phyloP scores from a whole-genome alignment of 2,888 invertebrate genomes.

The Dexiosoma caninum region DNA sequence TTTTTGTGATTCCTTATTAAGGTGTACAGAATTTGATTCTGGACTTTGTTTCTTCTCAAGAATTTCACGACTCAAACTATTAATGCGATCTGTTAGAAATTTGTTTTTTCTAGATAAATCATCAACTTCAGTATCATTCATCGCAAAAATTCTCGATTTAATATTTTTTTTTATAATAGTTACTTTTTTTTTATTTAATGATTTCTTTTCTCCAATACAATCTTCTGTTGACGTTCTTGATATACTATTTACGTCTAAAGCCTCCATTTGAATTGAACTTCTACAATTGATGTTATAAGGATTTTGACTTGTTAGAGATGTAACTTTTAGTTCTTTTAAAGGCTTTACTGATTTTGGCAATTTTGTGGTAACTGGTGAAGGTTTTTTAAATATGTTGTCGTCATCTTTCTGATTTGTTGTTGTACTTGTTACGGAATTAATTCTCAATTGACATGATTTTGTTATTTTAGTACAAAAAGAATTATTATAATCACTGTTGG shows the following conservation, averaged over 20 bases:
- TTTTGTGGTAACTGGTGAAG: slow-evolving; percentile 29
- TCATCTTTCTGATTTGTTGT: slow-evolving; percentile 11
- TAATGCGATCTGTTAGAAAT: slow-evolving; percentile 32
- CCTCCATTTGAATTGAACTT: background rate
- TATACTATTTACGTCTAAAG: background rate
- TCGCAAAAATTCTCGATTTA: background rate
- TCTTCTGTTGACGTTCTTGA: background rate
- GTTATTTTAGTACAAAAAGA: background rate
- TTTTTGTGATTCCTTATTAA: background rate
- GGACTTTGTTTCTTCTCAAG: background rate
- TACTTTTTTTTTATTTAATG: background rate
- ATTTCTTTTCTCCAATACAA: background rate
- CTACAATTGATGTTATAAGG: background rate
- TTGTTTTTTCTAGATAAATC: slow-evolving; percentile 31
- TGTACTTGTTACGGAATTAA: background rate
- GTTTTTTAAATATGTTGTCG: slow-evolving; percentile 42
- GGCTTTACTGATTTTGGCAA: background rate
- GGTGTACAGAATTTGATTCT: background rate
- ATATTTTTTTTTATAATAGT: background rate
- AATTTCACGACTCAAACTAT: slow-evolving; percentile 12
- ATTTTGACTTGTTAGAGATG: background rate
- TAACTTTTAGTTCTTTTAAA: slow-evolving; percentile 17
- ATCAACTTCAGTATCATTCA: background rate
- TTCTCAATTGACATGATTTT: slow-evolving; percentile 16
- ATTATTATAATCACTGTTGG: background rate